A percentile compares a stretch with the other conserved stretches of the same genome.
Conservation (phyloP, 1,140 invertebrate species). For the Cepaea nemoralis region DNA sequence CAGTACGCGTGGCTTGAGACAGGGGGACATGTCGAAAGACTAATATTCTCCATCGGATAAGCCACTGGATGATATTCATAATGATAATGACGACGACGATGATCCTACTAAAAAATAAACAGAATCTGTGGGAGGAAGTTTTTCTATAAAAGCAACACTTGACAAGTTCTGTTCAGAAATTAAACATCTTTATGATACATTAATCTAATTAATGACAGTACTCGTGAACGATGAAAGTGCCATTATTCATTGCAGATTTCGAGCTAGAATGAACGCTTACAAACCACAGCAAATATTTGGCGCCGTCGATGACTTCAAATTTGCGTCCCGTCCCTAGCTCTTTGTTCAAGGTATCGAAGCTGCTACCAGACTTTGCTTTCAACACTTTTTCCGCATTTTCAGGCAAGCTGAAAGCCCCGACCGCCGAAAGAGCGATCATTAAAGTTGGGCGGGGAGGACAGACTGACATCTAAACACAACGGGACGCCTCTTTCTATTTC, state of each 20-base stretch:
- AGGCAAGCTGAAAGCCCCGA: slow-evolving; percentile 4
- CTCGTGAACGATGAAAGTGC: background rate
- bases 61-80: too few species aligned
- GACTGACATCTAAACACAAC: background rate
- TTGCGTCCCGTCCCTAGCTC: background rate
- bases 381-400: slow-evolving; percentile 36
- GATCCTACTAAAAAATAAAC: too few species aligned
- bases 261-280: slow-evolving; percentile 35
- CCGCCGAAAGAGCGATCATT: slow-evolving; percentile 3
- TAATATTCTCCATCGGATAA: too few species aligned
- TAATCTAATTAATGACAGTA: slow-evolving; percentile 31
- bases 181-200: slow-evolving; percentile 19
- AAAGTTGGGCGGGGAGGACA: background rate
- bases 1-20: too few species aligned
- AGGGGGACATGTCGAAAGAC: too few species aligned
- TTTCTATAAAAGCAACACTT: too few species aligned
- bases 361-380: slow-evolving; percentile 35
- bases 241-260: background rate
- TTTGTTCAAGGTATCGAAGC: slow-evolving; percentile 9
- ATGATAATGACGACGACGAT: too few species aligned
- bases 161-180: too few species aligned
- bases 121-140: too few species aligned
- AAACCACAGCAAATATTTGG: slow-evolving; percentile 39
- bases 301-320: slow-evolving; percentile 13
- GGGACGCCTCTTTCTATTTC: background rate